Evolutionary conservation across 2,888 invertebrate genomes (phyloP), one percentile per base, ranked within the genome.

Genomic region (Apeira syringaria): DNA sequence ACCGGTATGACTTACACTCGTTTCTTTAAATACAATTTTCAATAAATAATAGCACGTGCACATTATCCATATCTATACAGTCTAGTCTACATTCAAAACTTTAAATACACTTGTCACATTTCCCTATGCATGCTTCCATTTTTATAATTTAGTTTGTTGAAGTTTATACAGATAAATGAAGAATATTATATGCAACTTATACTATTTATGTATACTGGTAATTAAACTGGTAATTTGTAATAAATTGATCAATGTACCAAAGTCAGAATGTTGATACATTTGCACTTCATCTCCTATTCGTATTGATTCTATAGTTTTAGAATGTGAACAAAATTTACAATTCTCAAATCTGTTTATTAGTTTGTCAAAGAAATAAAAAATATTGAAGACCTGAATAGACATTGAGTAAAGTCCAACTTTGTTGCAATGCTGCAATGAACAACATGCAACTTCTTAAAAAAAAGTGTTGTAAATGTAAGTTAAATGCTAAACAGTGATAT

Each of bases 41-140:
- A 35, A 28, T 27, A 33, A 15, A 24, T 28, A 33, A 37, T 17
- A 27, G n/a, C 30, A 46, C 35, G 40, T 35, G 13, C 34, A 45
- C 34, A 34, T 27, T 24, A 38, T 22, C 13, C 28, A 35, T 35
- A 36, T 34, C 39, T 34, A 45, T 33, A 42, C 28, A 34, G 20
- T 36, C 13, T n/a, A 8, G 7, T 29, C 33, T 44, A 38, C 39
- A 45, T 46, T 22, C 6, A n/a, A n/a, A n/a, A 24, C 5, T 24
- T 9, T 24, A 5, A 8, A 24, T 9, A 9, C 4, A 26, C 20
- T 36, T 6, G 20, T 20, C 7, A 20, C 20, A 20, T 20, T 20
- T 20, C 2, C 7, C 20, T 20, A 20, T 20, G 7, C 20, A 20
- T 20, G 20, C 20, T 7, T 6, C 2, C 2, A 20, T 6, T 15